Evolutionary conservation across 2,888 invertebrate genomes (phyloP).

Genomic region (Trichopria drosophilae): DNA sequence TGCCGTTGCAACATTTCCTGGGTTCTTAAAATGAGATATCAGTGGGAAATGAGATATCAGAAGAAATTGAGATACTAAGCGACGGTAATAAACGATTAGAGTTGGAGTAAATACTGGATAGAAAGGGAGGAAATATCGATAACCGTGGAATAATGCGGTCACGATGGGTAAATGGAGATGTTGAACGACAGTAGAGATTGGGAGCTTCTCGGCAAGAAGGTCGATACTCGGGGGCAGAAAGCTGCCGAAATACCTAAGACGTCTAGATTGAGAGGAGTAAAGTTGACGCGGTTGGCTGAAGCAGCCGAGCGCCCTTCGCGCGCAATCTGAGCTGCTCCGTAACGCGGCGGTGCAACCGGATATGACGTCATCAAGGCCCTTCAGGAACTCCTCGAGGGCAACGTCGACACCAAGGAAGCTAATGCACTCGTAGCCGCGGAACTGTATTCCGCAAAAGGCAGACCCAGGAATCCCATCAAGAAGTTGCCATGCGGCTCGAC

Average conservation of each 20-base stretch:
- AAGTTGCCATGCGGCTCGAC: conserved; percentile 39
- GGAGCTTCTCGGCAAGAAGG: no score
- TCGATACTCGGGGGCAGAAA: no score
- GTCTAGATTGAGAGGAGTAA: conserved; percentile 17
- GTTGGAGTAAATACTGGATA: no score
- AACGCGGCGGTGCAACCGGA: conserved; percentile 45
- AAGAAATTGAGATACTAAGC: no score
- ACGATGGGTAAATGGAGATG: no score
- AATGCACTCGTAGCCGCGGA: not conserved
- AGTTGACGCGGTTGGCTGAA: conserved; percentile 10
- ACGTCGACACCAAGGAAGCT: not conserved
- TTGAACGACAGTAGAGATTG: no score
- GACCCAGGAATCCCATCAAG: conserved; percentile 43
- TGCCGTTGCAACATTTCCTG: no score
- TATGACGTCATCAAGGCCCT: conserved; percentile 47
- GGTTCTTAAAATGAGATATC: no score
- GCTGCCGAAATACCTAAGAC: conserved; percentile 3
- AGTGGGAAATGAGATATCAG: no score
- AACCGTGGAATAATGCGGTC: no score
- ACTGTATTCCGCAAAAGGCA: conserved; percentile 17
- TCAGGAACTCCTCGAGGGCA: not conserved
- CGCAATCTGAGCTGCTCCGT: conserved; percentile 40
- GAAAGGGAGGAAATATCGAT: no score
- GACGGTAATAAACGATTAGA: no score
- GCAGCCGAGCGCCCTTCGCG: conserved; percentile 13